Evolutionary conservation across 2,113 vertebrate genomes (phyloP), one percentile per base, ranked within the genome.

Genomic region (Abramis brama): DNA sequence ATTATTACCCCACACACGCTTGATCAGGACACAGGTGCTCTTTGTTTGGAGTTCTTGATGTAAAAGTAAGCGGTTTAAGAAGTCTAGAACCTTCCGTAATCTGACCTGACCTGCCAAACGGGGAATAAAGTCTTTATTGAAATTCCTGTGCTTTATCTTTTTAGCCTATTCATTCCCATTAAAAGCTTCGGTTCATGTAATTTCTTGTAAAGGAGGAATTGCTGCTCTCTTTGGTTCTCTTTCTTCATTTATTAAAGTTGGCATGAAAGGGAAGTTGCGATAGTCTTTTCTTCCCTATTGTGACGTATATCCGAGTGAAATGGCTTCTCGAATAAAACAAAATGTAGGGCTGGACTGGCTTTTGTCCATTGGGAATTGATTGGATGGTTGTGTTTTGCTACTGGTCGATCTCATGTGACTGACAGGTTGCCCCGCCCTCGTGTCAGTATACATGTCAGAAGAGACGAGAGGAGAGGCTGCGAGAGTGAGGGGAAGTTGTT

Each of bases 121-220:
- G 23, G 13, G 88, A 79, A 90, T 91, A 89, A 88, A 90, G 84
- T 73, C 79, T 1, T 39, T 88, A 82, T 90, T 91, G 82, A 92
- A 93, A 90, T 87, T 87, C 86, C 86, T 80, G 86, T 79, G 80
- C 87, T 89, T 68, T 87, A 84, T 91, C 89, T 80, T n/a, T 59
- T 78, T 83, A 79, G 88, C 43, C 77, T 84, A 82, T 89, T 91
- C 82, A 81, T 91, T 91, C 84, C 86, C 86, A 66, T 45, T 86
- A 82, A 87, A 11, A 75, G n/a, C 27, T 21, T 25, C 0, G 1
- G 25, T 45, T 64, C 33, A 82, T 8, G 1, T n/a, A 2, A 27
- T n/a, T 15, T 75, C 39, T 55, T 23, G 2, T 21, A 8, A 76
- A 76, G 4, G 33, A 39, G 19, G 19, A 70, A 39, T 4, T 70